Base-by-base conservation (phyloP, 2,888 invertebrate species). In the Lymantria dispar region DNA sequence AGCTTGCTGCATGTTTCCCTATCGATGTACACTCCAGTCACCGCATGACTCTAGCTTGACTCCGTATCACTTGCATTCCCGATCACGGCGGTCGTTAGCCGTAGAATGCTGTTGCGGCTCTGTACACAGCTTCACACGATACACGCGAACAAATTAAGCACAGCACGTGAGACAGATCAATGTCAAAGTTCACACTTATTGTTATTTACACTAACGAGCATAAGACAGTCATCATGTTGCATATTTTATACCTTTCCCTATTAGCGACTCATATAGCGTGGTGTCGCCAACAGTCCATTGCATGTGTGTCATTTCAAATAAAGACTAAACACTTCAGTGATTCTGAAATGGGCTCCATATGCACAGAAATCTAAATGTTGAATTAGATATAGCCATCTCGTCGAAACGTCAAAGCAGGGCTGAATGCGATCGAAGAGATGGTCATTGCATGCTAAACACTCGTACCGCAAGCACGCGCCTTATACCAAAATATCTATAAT, bases 221-320 rank as follows among this genome's bases (percentile, higher is more conserved):
- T 83, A 76, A 70, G 58, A 83, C 79, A 81, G 77, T 79, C 85
- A 86, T 87, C 85, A 86, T 83, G 79, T 79, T 85, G 85, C 89
- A 89, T 91, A 90, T 90, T 91, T 90, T 90, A 91, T 91, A 91
- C 91, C 91, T 91, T 91, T 91, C 91, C 91, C 90, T 87, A 78
- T 84, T 86, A 85, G 86, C 84, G 86, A 79, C 83, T 83, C 78
- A 78, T 80, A 76, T 70, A 82, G 57, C 60, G 81, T 80, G 85
- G 79, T 87, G 83, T 88, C 84, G 83, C 87, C 81, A 78, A 72
- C 76, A 79, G 74, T 78, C 67, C 83, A 87, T 87, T 89, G 90
- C 90, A 90, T 90, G 90, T 77, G 45, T 77, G 73, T 80, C 86
- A 87, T 85, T 74, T 74, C 73, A 73, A 83, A 75, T 72, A 83